Evolutionary conservation across 2,797 vertebrate genomes (phyloP).

Genomic region (Phylloscopus collybita): DNA sequence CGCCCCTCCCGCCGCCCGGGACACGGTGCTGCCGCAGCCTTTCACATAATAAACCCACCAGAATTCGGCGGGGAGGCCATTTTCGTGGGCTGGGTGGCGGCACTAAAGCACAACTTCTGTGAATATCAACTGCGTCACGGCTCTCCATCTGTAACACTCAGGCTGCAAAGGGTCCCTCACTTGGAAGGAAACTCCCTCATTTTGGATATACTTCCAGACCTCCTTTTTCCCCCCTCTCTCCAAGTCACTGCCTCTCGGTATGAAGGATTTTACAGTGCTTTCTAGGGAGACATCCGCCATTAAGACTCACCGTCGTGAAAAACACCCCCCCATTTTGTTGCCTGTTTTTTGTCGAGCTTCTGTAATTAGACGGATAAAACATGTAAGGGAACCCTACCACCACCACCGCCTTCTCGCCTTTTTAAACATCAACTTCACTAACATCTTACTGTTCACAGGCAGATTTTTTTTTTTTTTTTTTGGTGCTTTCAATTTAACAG

Average conservation of each 20-base stretch:
- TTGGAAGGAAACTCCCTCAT: conserved; percentile 63
- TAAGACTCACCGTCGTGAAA: conserved; percentile 53
- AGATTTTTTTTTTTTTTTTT: neutral
- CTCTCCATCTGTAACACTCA: conserved; percentile 56
- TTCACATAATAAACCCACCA: conserved; percentile 59
- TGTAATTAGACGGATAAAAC: conserved; percentile 57
- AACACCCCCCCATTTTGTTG: conserved; percentile 33
- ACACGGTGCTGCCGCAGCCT: conserved; percentile 34
- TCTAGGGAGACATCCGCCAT: conserved; percentile 41
- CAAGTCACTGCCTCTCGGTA: conserved; percentile 38
- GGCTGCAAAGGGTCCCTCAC: conserved; percentile 59
- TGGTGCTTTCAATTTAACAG: neutral
- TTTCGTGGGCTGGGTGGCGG: conserved; percentile 48
- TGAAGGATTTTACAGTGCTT: conserved; percentile 60
- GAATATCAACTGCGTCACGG: conserved; percentile 69
- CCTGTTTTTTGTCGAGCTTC: conserved; percentile 10
- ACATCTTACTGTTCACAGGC: neutral
- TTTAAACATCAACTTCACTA: neutral
- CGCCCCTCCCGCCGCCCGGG: conserved; percentile 24
- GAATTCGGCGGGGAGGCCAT: conserved; percentile 57
- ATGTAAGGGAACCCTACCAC: conserved; percentile 41
- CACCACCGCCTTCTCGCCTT: conserved; percentile 28
- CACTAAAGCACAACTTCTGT: conserved; percentile 55
- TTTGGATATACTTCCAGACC: conserved; percentile 63
- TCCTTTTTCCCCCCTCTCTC: conserved; percentile 44